These are phyloP conservation scores for Indri indri DNA, from an alignment of 2,113 vertebrate species.

Conservation along the genomic window DNA sequence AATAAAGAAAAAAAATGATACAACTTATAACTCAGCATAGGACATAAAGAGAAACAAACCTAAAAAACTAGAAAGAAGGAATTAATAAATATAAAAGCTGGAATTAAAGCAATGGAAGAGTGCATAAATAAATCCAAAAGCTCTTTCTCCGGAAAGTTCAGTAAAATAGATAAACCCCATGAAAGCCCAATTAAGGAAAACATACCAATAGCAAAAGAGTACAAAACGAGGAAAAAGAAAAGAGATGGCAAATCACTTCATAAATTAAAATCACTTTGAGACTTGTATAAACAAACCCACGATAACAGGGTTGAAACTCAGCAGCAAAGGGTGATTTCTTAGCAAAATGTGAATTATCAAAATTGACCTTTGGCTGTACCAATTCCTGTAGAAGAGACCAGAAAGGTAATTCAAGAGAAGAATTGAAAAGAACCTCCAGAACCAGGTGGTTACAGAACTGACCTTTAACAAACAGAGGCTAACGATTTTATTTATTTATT, in stretches of 20 bases:
- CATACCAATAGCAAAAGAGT: not conserved
- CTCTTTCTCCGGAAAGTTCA: not conserved
- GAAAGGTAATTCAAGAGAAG: not conserved
- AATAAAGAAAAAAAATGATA: not conserved
- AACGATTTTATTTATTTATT: not conserved
- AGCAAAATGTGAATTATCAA: slow-evolving; percentile 16
- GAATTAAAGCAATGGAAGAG: slow-evolving; percentile 22
- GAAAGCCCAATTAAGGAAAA: not conserved
- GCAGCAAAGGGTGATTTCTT: slow-evolving; percentile 1
- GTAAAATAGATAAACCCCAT: not conserved
- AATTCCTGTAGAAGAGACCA: not conserved
- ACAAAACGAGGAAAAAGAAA: not conserved
- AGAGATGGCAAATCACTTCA: not conserved
- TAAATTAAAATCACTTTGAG: slow-evolving; percentile 4
- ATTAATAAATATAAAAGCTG: not conserved
- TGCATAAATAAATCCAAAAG: slow-evolving; percentile 20
- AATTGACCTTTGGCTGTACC: not conserved
- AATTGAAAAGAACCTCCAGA: not conserved
- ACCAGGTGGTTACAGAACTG: not conserved
- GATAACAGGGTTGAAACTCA: not conserved
- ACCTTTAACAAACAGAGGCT: not conserved
- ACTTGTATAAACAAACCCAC: not conserved
- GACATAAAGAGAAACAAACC: not conserved
- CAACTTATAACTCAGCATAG: not conserved
- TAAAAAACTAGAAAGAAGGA: not conserved